Conservation (phyloP, 2,113 vertebrate species). For the Callipepla californica region DNA sequence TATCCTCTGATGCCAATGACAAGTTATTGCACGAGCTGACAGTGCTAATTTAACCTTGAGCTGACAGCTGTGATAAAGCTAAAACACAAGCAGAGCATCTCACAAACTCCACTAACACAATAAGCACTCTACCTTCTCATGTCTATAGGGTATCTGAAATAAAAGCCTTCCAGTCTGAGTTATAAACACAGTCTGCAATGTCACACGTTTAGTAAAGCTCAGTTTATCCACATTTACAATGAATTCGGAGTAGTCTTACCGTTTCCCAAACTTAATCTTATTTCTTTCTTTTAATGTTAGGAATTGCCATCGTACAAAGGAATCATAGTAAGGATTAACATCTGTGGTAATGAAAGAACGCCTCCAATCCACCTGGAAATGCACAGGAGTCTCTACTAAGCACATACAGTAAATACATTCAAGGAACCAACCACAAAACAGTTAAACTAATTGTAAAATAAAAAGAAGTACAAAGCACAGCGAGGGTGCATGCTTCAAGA, state of each 20-base stretch:
- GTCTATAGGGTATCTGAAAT: not conserved
- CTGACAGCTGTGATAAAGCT: not conserved
- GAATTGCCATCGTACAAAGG: constrained; percentile 96
- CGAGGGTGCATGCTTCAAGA: too few relatives aligned
- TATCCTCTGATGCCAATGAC: fast-evolving
- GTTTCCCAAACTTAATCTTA: constrained; percentile 96
- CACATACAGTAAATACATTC: not conserved
- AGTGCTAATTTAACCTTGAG: not conserved
- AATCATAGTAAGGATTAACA: constrained; percentile 96
- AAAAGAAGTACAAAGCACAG: fast-evolving
- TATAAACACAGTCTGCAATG: fast-evolving
- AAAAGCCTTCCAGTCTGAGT: not conserved
- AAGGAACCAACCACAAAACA: not conserved
- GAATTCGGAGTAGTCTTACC: constrained; percentile 74
- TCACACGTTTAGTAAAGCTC: not conserved
- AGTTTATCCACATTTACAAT: not conserved
- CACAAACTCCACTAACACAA: not conserved
- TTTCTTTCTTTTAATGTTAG: constrained; percentile 92
- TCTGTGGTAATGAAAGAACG: constrained; percentile 96
- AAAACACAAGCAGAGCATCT: not conserved
- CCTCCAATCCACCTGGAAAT: constrained; percentile 92
- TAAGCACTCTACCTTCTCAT: fast-evolving
- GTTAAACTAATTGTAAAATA: not conserved
- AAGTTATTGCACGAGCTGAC: not conserved
- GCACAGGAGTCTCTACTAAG: not conserved